Conservation (phyloP, 2,113 vertebrate species). For the human (Homo sapiens) region DNA sequence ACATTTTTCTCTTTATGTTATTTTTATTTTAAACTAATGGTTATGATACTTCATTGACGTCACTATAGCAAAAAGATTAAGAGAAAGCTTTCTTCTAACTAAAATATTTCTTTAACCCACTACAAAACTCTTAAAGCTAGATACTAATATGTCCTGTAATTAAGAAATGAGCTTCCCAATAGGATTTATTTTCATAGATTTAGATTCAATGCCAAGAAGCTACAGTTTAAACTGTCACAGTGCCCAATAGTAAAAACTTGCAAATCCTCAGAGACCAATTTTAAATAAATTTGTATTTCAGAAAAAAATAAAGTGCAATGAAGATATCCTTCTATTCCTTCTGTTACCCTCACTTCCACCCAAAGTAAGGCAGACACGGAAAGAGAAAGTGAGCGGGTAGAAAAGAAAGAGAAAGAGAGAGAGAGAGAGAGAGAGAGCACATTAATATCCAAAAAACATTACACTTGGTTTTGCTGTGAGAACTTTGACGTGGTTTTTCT, state of each 20-base stretch:
- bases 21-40: conserved; percentile 64
- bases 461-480: not conserved
- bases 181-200: conserved; percentile 76
- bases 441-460: not conserved
- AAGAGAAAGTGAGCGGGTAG: fast-evolving
- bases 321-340: not conserved
- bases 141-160: conserved; percentile 67
- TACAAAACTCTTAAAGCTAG: conserved; percentile 53
- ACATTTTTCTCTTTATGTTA: conserved; percentile 24
- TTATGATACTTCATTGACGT: conserved; percentile 65
- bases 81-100: conserved; percentile 52
- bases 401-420: too few relatives aligned
- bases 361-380: not conserved
- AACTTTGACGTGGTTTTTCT: not conserved
- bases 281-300: conserved; percentile 60
- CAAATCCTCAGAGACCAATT: conserved; percentile 61
- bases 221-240: conserved; percentile 63
- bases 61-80: conserved; percentile 50
- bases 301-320: conserved; percentile 25
- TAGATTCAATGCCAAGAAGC: conserved; percentile 63
- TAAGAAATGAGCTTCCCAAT: conserved; percentile 74
- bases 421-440: fast-evolving
- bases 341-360: not conserved
- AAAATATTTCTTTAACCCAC: conserved; percentile 4
- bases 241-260: conserved; percentile 51